Evolutionary conservation across 2,888 invertebrate species (phyloP).

Genomic region (Torymus texanus): DNA sequence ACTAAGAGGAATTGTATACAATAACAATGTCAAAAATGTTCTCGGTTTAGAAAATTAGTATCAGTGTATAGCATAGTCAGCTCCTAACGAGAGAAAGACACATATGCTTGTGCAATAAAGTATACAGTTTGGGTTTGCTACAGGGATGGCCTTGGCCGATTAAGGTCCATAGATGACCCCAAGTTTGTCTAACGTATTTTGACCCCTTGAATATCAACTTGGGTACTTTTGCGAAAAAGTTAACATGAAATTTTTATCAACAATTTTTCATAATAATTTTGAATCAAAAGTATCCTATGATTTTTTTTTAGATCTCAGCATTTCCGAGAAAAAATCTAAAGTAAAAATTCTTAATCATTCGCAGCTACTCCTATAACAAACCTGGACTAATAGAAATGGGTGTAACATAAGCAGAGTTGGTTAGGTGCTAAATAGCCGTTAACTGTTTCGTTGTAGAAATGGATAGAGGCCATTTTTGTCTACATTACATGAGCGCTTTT

Average conservation of each 20-base stretch:
- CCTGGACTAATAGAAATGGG: conserved; percentile 5
- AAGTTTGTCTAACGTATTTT: too few relatives aligned
- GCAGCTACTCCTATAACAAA: too few relatives aligned
- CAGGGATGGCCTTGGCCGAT: too few relatives aligned
- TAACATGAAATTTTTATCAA: too few relatives aligned
- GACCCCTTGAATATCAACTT: too few relatives aligned
- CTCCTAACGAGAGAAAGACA: conserved; percentile 16
- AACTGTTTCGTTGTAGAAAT: conserved; percentile 57
- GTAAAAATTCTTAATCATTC: too few relatives aligned
- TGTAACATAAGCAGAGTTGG: conserved; percentile 12
- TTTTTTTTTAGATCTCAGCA: too few relatives aligned
- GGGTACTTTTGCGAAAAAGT: too few relatives aligned
- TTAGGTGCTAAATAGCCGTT: conserved; percentile 49
- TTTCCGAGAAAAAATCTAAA: too few relatives aligned
- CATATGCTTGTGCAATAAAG: conserved; percentile 36
- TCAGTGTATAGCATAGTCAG: conserved; percentile 3
- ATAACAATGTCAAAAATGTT: neutral
- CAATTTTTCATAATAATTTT: too few relatives aligned
- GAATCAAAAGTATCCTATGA: too few relatives aligned
- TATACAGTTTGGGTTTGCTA: neutral
- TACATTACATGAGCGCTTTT: conserved; percentile 14
- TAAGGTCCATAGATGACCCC: too few relatives aligned
- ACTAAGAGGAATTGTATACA: conserved; percentile 4
- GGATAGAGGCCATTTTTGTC: conserved; percentile 40
- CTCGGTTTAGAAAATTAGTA: conserved; percentile 3